Evolutionary conservation across 2,113 vertebrate genomes (phyloP), one percentile per base, ranked within the genome.

Genomic region (Hemiprocne comata): DNA sequence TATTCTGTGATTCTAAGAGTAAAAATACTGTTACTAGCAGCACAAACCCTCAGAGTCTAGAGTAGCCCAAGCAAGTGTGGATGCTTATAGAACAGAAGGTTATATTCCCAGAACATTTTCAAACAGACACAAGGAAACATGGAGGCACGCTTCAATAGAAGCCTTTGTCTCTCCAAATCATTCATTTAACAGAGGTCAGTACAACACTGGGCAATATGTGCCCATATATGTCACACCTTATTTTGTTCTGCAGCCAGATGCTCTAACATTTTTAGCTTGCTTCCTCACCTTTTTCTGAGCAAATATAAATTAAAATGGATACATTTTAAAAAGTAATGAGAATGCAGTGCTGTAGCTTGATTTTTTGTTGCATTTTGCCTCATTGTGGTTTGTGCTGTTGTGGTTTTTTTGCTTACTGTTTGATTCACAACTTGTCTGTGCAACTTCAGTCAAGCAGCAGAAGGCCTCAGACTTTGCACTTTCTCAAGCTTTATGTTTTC

Each of bases 401-500:
- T 46, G 76, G 11, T 7, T 44, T 57, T 65, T 80, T 74, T 81
- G 48, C 50, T 88, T 84, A 86, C 76, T 86, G 33, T 90, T 94
- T 94, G 89, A 92, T 80, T 88, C 6, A 12, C 42, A 65, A 19
- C 50, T 65, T 78, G 65, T 10, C 20, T 48, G 65, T 0, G 0
- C 78, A 77, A 66, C 51, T 84, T 48, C 1, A 34, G 72, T 74
- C 55, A 84, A 74, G 80, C 38, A 77, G 82, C 72, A 95, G 51
- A 54, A 90, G 74, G 60, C 51, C 36, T 2, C 75, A 94, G 83
- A 90, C 89, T 91, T 93, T 85, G 80, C 53, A 85, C 80, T 89
- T 87, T 83, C 92, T 36, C 44, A 61, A 61, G 61, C 29, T 90
- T 86, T 40, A 38, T 51, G 31, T 53, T 94, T 78, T 70, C 57